phyloP scores from a whole-genome alignment of 23 tunicate species.

The Trididemnum nubilum region DNA sequence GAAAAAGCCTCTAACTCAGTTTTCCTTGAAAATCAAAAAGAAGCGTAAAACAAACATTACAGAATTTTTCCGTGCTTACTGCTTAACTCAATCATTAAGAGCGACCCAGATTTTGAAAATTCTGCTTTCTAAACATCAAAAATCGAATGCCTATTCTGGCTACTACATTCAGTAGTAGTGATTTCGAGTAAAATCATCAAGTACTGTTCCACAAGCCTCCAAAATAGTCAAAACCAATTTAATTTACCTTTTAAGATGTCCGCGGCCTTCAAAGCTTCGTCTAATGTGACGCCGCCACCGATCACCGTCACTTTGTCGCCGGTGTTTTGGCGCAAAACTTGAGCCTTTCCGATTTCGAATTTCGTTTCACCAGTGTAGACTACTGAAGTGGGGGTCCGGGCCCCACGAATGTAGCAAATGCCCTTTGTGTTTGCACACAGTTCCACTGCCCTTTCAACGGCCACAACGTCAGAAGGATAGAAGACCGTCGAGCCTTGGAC shows the following conservation, averaged over 20 bases:
- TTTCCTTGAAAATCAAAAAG: too few species aligned
- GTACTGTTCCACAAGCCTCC: too few species aligned
- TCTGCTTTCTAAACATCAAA: too few species aligned
- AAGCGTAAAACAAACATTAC: too few species aligned
- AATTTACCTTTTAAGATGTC: conserved; percentile 52
- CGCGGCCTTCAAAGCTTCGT: conserved; percentile 80
- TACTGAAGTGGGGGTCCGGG: conserved; percentile 73
- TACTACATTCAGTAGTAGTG: too few species aligned
- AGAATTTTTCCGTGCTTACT: too few species aligned
- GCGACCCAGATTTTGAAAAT: too few species aligned
- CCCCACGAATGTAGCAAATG: conserved; percentile 86
- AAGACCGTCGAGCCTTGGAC: conserved; percentile 80
- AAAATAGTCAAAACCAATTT: too few species aligned
- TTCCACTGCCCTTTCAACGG: conserved; percentile 88
- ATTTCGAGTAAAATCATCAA: too few species aligned
- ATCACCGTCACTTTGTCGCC: conserved; percentile 89
- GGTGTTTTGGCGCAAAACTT: conserved; percentile 49
- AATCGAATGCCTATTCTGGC: too few species aligned
- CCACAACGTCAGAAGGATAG: conserved; percentile 92
- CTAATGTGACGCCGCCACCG: conserved; percentile 86
- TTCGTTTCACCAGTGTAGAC: conserved; percentile 57
- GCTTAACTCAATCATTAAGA: too few species aligned
- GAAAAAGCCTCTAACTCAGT: too few species aligned
- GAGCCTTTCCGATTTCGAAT: conserved; percentile 72
- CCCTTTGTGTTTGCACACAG: conserved; percentile 96